phyloP scores from a whole-genome alignment of 2,888 invertebrate species.

The Volucella inflata region DNA sequence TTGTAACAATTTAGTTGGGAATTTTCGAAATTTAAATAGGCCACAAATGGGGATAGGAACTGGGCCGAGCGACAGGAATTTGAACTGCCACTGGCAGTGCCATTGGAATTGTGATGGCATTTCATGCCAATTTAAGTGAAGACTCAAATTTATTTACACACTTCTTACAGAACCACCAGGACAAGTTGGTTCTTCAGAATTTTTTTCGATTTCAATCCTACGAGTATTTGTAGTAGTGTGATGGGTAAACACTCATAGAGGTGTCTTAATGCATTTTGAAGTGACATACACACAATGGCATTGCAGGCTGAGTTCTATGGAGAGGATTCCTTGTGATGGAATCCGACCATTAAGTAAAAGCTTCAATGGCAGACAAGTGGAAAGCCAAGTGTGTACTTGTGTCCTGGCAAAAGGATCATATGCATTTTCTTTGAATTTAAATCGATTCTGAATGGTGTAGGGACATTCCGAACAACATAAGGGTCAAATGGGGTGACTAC shows the following conservation, averaged over 20 bases:
- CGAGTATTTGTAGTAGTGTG: neutral
- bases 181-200: neutral
- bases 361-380: slow-evolving; percentile 31
- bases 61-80: no score
- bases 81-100: no score
- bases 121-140: neutral
- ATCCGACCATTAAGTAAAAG: slow-evolving; percentile 49
- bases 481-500: no score
- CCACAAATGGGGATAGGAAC: no score
- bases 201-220: slow-evolving; percentile 10
- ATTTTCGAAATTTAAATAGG: no score
- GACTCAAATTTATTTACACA: slow-evolving; percentile 36
- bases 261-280: slow-evolving; percentile 66
- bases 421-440: neutral
- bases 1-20: neutral
- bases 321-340: slow-evolving; percentile 25
- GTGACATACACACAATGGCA: slow-evolving; percentile 43
- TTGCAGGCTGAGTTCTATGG: neutral
- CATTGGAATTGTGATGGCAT: neutral
- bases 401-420: neutral
- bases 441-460: slow-evolving; percentile 4
- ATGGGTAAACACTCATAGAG: slow-evolving; percentile 31
- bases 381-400: slow-evolving; percentile 2
- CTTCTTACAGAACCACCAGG: neutral
- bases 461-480: slow-evolving; percentile 25